Conservation (phyloP, 2,888 invertebrate genomes). For the Nomada ruficornis region DNA sequence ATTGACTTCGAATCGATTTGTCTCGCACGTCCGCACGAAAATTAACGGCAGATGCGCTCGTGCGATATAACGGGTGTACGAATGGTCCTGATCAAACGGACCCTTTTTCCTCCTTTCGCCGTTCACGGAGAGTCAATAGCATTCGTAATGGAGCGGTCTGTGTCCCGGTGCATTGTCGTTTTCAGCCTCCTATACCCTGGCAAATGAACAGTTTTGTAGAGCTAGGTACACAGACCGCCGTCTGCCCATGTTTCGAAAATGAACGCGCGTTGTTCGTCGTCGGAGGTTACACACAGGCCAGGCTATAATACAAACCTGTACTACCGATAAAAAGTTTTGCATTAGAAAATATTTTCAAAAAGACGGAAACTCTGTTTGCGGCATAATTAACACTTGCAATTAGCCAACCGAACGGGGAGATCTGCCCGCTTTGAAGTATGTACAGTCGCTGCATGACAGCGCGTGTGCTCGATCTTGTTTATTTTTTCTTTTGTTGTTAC, state of each 20-base stretch:
- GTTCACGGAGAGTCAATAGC: conserved; percentile 47
- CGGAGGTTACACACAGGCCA: no score
- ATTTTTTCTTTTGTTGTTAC: no score
- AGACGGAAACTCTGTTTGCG: no score
- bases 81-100: conserved; percentile 8
- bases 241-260: conserved; percentile 44
- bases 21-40: conserved; percentile 51
- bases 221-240: conserved; percentile 44
- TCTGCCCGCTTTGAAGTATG: no score
- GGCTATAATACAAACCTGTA: no score
- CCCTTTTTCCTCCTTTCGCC: conserved; percentile 31
- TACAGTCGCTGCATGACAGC: no score
- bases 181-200: conserved; percentile 23
- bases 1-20: conserved; percentile 52
- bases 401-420: no score
- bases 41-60: conserved; percentile 57
- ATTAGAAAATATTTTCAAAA: no score
- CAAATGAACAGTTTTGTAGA: conserved; percentile 56
- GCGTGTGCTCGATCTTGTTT: no score
- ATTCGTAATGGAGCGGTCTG: conserved; percentile 47
- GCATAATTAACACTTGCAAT: no score
- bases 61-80: conserved; percentile 39
- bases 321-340: no score
- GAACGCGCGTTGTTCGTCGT: conserved; percentile 14
- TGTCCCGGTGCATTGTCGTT: conserved; percentile 42